Percentiles rank a stretch among this genome's conserved stretches.
Conservation (phyloP, 2,888 invertebrate genomes). For the Tryphoninae sp. region DNA sequence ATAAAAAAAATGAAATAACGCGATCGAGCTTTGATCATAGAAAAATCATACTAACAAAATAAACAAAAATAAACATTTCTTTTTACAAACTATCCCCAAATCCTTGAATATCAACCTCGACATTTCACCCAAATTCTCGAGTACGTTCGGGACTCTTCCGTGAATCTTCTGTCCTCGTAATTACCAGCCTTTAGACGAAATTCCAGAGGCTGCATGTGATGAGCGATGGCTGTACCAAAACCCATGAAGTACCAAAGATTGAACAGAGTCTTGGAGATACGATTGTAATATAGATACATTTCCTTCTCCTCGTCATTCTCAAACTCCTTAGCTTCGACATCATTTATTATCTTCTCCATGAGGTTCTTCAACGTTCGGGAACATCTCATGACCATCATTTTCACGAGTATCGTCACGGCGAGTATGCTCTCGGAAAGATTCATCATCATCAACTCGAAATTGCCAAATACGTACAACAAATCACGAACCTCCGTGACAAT, state of each 20-base stretch:
- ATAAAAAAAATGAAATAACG: background rate
- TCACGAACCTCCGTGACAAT: constrained; percentile 17
- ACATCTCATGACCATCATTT: constrained; percentile 43
- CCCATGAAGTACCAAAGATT: constrained; percentile 19
- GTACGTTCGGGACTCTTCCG: background rate
- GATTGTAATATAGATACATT: constrained; percentile 42
- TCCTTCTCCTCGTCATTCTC: constrained; percentile 21
- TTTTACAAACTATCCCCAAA: background rate
- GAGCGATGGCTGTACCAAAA: constrained; percentile 13
- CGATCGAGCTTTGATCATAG: background rate
- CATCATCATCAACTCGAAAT: constrained; percentile 22
- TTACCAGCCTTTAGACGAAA: constrained; percentile 37
- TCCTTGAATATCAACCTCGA: no score
- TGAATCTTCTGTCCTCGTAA: background rate
- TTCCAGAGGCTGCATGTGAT: constrained; percentile 35
- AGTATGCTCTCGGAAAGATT: constrained; percentile 37
- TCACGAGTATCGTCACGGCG: constrained; percentile 38
- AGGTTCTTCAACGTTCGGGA: constrained; percentile 22
- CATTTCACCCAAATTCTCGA: background rate
- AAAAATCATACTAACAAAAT: background rate
- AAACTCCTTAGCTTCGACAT: constrained; percentile 34
- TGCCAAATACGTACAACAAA: constrained; percentile 27
- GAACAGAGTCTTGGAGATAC: constrained; percentile 26
- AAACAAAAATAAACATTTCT: background rate
- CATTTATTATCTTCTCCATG: constrained; percentile 3